Evolutionary conservation across 2,888 invertebrate genomes (phyloP).

Genomic region (Catocala nupta): DNA sequence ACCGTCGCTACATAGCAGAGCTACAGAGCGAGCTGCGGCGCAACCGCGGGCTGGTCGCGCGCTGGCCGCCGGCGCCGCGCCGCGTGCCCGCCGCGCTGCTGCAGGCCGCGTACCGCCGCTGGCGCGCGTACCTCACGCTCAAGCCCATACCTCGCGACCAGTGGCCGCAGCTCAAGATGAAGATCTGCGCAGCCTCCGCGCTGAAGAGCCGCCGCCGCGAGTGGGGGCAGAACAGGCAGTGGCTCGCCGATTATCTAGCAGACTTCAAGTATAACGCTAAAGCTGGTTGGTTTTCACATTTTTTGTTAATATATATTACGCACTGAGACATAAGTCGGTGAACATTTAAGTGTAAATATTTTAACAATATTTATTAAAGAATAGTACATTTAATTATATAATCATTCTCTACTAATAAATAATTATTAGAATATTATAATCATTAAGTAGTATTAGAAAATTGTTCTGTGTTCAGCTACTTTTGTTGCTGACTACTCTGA

Average conservation of each 20-base stretch:
- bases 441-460: too few relatives aligned
- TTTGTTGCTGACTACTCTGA: too few relatives aligned
- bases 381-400: too few relatives aligned
- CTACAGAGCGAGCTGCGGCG: constrained; percentile 68
- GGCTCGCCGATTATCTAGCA: constrained; percentile 81
- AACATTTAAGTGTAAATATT: too few relatives aligned
- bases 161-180: constrained; percentile 93
- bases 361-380: too few relatives aligned
- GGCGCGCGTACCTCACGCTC: constrained; percentile 96
- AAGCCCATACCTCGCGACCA: constrained; percentile 89
- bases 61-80: constrained; percentile 93
- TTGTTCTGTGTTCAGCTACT: too few relatives aligned
- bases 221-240: constrained; percentile 75
- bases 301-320: too few relatives aligned
- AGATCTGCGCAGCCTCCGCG: constrained; percentile 78
- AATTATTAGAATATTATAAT: too few relatives aligned
- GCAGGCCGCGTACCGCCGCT: constrained; percentile 89
- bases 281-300: constrained; percentile 58
- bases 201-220: constrained; percentile 64
- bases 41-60: constrained; percentile 62
- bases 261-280: constrained; percentile 67
- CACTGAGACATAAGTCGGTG: too few relatives aligned
- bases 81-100: constrained; percentile 84
- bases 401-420: too few relatives aligned
- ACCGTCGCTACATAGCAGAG: constrained; percentile 74